phyloP scores from a whole-genome alignment of 2,113 vertebrate genomes.

The Cairina moschata region DNA sequence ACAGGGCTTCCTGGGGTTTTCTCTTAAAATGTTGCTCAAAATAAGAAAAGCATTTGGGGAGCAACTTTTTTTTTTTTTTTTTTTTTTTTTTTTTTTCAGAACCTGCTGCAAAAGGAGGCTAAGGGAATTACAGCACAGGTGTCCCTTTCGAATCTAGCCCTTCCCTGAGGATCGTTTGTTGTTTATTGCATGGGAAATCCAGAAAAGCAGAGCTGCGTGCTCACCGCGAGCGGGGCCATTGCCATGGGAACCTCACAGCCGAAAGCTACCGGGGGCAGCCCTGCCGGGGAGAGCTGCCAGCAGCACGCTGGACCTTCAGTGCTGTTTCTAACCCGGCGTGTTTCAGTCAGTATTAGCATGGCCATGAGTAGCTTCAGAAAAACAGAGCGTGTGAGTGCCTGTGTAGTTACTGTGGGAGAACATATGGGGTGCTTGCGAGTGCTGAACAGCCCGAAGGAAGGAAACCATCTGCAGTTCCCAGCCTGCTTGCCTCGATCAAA shows the following conservation, averaged over 20 bases:
- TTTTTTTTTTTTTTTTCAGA: background rate
- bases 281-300: background rate
- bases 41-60: background rate
- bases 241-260: slow-evolving; percentile 37
- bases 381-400: background rate
- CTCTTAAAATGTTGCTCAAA: background rate
- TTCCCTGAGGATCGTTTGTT: background rate
- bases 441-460: background rate
- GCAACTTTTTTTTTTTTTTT: background rate
- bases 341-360: background rate
- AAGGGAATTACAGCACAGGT: background rate
- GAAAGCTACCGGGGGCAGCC: background rate
- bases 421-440: background rate
- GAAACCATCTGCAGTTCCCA: background rate
- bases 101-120: background rate
- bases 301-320: background rate
- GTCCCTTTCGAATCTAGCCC: background rate
- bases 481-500: background rate
- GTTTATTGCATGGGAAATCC: slow-evolving; percentile 12
- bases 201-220: background rate
- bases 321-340: background rate
- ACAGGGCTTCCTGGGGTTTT: background rate
- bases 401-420: background rate
- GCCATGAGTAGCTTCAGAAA: background rate
- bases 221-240: slow-evolving; percentile 20